Evolutionary conservation across 2,888 invertebrate species (phyloP).

Genomic region (Odontothrips loti): DNA sequence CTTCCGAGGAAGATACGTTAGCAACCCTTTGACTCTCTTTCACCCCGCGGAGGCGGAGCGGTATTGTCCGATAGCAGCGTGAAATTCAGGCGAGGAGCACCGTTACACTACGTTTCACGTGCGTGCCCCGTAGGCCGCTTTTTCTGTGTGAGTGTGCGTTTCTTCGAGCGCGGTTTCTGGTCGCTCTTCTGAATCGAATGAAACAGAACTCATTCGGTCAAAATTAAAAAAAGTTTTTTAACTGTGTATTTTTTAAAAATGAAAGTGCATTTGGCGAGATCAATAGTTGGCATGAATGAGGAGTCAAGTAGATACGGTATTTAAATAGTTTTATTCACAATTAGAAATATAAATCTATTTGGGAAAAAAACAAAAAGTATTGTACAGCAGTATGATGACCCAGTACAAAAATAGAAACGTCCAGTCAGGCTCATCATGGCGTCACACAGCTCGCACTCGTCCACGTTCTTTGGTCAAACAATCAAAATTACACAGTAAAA

Average conservation of each 20-base stretch:
- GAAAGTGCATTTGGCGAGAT: not conserved
- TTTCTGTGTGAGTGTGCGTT: not conserved
- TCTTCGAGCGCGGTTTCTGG: not conserved
- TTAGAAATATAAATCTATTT: constrained; percentile 21
- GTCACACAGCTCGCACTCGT: not conserved
- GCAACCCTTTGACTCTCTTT: not conserved
- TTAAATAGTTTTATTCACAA: constrained; percentile 14
- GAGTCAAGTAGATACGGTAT: not conserved
- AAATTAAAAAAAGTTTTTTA: too few species aligned
- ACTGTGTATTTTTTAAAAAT: not conserved
- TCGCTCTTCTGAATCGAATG: too few species aligned
- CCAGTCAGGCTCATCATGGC: constrained; percentile 1
- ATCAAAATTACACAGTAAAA: not conserved
- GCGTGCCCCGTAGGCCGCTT: not conserved
- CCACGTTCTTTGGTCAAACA: constrained; percentile 1
- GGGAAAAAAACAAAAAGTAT: not conserved
- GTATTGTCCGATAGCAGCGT: not conserved
- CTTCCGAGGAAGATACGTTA: not conserved
- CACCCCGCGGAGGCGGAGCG: not conserved
- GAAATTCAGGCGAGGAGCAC: not conserved
- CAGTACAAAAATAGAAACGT: constrained; percentile 2
- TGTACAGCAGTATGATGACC: constrained; percentile 16
- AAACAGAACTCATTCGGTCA: too few species aligned
- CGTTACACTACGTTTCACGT: not conserved
- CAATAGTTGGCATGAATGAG: not conserved